Evolutionary conservation across 53 echinoderm and acorn worm species (phyloP).

Genomic region (Apostichopus leukothele): DNA sequence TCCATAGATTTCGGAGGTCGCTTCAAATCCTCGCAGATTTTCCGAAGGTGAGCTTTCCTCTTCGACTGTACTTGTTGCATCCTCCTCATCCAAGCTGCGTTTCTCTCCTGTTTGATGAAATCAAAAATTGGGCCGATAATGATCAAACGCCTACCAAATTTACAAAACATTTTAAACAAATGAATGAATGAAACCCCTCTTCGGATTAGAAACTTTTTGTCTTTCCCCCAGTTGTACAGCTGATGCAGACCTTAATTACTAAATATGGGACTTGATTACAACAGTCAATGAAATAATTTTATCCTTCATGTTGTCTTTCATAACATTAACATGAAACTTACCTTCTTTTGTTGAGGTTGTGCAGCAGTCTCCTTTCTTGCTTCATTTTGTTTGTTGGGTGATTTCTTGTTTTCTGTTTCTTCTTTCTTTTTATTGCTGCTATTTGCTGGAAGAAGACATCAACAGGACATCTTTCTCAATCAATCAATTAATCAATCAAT

Average conservation of each 20-base stretch:
- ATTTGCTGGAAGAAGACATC: not conserved
- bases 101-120: constrained; percentile 28
- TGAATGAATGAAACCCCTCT: too few species aligned
- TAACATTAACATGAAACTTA: not conserved
- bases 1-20: constrained; percentile 42
- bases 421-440: not conserved
- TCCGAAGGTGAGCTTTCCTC: constrained; percentile 52
- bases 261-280: too few species aligned
- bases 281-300: too few species aligned
- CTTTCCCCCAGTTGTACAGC: too few species aligned
- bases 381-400: not conserved
- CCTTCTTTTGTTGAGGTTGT: not conserved
- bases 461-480: too few species aligned
- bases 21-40: constrained; percentile 63
- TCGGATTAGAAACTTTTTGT: too few species aligned
- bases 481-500: too few species aligned
- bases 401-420: not conserved
- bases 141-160: too few species aligned
- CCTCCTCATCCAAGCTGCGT: constrained; percentile 61
- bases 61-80: constrained; percentile 57
- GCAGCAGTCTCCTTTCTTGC: constrained; percentile 6
- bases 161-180: too few species aligned
- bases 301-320: too few species aligned
- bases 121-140: not conserved
- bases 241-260: too few species aligned